These are phyloP conservation scores for Diplodus sargus DNA, from an alignment of 2,797 vertebrate species.

Conservation along the genomic window DNA sequence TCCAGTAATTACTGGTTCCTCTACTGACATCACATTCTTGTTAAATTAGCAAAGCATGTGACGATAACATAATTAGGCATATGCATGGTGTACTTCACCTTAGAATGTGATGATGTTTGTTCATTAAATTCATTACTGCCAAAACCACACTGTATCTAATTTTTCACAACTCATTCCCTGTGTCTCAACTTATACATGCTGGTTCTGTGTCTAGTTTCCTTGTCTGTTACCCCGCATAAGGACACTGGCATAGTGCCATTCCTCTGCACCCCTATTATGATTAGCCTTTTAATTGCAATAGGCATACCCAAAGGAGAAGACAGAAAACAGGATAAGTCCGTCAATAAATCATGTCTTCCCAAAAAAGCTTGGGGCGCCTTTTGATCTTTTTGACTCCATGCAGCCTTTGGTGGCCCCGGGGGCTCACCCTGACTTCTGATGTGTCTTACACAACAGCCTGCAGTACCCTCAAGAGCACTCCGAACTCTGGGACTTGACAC, in stretches of 20 bases:
- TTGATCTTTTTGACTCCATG: conserved; percentile 56
- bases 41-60: conserved; percentile 8
- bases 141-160: not conserved
- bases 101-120: not conserved
- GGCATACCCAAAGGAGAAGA: conserved; percentile 29
- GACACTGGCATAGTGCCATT: conserved; percentile 36
- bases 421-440: conserved; percentile 38
- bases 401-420: not conserved
- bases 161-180: not conserved
- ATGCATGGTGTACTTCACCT: not conserved
- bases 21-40: not conserved
- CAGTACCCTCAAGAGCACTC: conserved; percentile 23
- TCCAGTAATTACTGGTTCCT: conserved; percentile 11
- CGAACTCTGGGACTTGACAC: conserved; percentile 26
- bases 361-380: conserved; percentile 29
- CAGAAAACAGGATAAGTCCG: not conserved
- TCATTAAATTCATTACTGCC: conserved; percentile 15
- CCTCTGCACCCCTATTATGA: conserved; percentile 22
- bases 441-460: conserved; percentile 41
- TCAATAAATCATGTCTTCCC: conserved; percentile 56
- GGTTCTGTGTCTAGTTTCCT: conserved; percentile 2
- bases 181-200: not conserved
- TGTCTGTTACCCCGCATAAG: conserved; percentile 8
- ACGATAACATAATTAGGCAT: conserved; percentile 3
- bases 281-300: conserved; percentile 44